Evolutionary conservation across 2,113 vertebrate genomes (phyloP), one percentile per base, ranked within the genome.

Genomic region (Erythrocercus mccallii): DNA sequence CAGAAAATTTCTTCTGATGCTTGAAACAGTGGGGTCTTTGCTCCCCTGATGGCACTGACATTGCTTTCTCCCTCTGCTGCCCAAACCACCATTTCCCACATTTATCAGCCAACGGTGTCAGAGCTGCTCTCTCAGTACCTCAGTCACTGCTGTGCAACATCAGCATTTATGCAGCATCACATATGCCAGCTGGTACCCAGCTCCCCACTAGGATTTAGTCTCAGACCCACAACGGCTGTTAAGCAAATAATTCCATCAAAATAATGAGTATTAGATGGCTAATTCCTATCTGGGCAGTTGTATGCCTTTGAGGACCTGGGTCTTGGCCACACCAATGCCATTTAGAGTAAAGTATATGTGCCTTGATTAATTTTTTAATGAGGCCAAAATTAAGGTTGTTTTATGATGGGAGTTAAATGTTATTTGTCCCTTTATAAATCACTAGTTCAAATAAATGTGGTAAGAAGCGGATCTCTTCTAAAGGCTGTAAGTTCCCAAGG

Each of bases 371-470:
- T 66, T 78, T 88, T 88, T 94, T 94, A 72, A 85, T 74, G 45
- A 68, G 33, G 57, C 17, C 35, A 58, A 96, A 83, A 90, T 90
- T 47, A 69, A 90, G 7, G 38, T 17, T 44, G 5, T 51, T 58
- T 85, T 60, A 25, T 70, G 76, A 81, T 25, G 15, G 66, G 58
- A 65, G 40, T 84, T 95, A 91, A 93, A 83, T 33, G 45, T 71
- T 79, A 79, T 96, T 95, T 81, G 40, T 94, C 90, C 77, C 81
- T 74, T 93, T 90, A 48, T 58, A 81, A 95, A 82, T 74, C 65
- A 72, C 92, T 87, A 91, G 69, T 70, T 65, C 89, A 97, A 88
- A 95, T 86, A 73, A 85, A 80, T 93, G 48, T 35, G 56, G 50
- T 86, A 83, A 91, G 92, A 96, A 90, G 66, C 9, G 19, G 47